Conservation (phyloP, 2,888 invertebrate genomes). For the Archips crataeganus region DNA sequence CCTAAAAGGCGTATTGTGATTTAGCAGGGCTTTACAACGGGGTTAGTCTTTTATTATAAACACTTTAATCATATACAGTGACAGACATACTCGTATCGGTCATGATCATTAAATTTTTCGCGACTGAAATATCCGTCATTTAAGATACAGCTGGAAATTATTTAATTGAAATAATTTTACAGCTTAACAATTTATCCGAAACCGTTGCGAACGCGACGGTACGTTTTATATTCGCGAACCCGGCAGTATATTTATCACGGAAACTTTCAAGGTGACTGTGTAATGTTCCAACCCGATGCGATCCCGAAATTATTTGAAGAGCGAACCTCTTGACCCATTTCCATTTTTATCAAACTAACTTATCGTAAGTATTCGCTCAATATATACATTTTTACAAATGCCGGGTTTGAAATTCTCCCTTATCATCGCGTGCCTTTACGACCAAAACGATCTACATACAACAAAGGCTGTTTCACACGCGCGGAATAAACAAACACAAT, state of each 20-base stretch:
- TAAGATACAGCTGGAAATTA: not conserved
- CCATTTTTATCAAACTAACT: slow-evolving; percentile 2
- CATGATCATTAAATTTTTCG: not conserved
- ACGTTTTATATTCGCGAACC: slow-evolving; percentile 68
- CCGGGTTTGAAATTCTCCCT: not conserved
- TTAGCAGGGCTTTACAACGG: too few relatives aligned
- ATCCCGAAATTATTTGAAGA: slow-evolving; percentile 49
- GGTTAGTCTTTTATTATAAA: too few relatives aligned
- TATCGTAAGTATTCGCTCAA: not conserved
- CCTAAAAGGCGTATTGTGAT: too few relatives aligned
- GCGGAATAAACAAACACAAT: slow-evolving; percentile 49
- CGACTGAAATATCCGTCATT: not conserved
- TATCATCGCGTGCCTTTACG: slow-evolving; percentile 22
- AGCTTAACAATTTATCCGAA: not conserved
- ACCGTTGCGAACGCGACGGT: slow-evolving; percentile 51
- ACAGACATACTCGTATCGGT: too few relatives aligned
- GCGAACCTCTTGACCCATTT: slow-evolving; percentile 30
- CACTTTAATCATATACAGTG: too few relatives aligned
- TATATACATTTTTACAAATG: not conserved
- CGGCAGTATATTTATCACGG: slow-evolving; percentile 66
- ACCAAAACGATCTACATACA: slow-evolving; percentile 29
- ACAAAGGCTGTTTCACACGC: slow-evolving; percentile 22
- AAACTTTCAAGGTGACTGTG: slow-evolving; percentile 74
- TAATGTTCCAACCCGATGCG: slow-evolving; percentile 58
- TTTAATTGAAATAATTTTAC: not conserved